A percentile compares a stretch with the other conserved stretches of the same genome.
Evolutionary conservation across 2,797 vertebrate genomes (phyloP).

Genomic region (Characodon lateralis): DNA sequence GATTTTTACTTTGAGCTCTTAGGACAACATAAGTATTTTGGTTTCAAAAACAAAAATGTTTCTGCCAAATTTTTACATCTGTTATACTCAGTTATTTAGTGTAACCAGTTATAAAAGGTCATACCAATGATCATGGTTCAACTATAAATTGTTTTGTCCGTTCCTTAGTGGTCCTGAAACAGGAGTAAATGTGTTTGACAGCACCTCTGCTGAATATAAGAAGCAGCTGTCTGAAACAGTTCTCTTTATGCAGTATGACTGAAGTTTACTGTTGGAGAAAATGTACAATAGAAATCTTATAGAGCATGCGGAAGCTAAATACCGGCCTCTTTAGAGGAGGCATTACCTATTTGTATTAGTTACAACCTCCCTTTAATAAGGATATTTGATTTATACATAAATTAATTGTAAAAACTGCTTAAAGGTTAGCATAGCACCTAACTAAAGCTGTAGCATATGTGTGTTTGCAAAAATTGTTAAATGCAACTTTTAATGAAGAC

Average conservation of each 20-base stretch:
- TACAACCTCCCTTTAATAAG: neutral
- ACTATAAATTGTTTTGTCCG: neutral
- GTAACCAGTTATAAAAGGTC: neutral
- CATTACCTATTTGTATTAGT: neutral
- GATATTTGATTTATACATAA: neutral
- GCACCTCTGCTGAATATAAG: neutral
- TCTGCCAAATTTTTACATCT: neutral
- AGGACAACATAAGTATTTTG: too few species aligned
- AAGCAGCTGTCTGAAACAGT: neutral
- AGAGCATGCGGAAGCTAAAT: neutral
- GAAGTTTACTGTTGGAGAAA: neutral
- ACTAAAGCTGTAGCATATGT: neutral
- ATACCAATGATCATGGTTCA: neutral
- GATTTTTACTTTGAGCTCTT: too few species aligned
- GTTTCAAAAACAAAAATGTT: neutral
- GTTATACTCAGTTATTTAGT: neutral
- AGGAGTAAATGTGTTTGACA: neutral
- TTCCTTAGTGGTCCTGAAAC: neutral
- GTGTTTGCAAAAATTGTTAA: conserved; percentile 3
- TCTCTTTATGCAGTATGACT: neutral
- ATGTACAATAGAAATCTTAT: neutral
- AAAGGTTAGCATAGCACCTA: neutral
- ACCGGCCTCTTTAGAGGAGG: too few species aligned
- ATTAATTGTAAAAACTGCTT: neutral
- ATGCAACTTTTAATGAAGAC: conserved; percentile 20